Conservation (phyloP, 1,140 invertebrate species). For the Physella acuta region DNA sequence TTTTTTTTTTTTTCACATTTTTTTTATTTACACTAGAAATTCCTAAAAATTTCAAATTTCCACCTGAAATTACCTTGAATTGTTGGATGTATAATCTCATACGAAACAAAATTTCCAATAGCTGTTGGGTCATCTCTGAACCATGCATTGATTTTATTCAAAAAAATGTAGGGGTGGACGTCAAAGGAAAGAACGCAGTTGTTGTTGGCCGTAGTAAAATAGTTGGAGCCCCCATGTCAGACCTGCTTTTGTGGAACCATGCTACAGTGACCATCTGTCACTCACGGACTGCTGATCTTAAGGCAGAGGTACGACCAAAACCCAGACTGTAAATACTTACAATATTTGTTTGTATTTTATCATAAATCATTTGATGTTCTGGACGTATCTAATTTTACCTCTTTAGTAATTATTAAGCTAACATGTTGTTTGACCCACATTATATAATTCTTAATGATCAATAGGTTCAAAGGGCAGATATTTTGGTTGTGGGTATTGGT, state of each 20-base stretch:
- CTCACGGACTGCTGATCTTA: constrained; percentile 84
- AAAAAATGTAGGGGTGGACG: constrained; percentile 66
- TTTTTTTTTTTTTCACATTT: no score
- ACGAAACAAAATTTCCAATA: no score
- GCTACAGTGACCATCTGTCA: constrained; percentile 97
- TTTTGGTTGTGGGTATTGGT: constrained; percentile 94
- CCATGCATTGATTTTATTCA: no score
- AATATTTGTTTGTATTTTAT: no score
- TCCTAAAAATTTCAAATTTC: no score
- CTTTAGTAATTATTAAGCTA: background rate
- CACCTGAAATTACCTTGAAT: background rate
- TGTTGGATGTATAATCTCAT: constrained; percentile 4
- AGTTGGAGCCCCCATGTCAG: constrained; percentile 91
- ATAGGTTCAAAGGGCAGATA: constrained; percentile 74
- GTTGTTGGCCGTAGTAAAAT: constrained; percentile 97
- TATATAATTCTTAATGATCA: background rate
- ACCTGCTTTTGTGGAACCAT: constrained; percentile 93
- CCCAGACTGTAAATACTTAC: no score
- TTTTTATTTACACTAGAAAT: no score
- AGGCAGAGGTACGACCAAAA: constrained; percentile 30
- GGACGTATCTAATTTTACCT: background rate
- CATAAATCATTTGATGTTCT: background rate
- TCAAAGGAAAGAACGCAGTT: constrained; percentile 85
- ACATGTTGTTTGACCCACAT: no score
- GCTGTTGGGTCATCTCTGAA: no score